These are phyloP conservation scores for Kryphioiulus occultus DNA, from an alignment of 2,888 invertebrate species.

Conservation along the genomic window DNA sequence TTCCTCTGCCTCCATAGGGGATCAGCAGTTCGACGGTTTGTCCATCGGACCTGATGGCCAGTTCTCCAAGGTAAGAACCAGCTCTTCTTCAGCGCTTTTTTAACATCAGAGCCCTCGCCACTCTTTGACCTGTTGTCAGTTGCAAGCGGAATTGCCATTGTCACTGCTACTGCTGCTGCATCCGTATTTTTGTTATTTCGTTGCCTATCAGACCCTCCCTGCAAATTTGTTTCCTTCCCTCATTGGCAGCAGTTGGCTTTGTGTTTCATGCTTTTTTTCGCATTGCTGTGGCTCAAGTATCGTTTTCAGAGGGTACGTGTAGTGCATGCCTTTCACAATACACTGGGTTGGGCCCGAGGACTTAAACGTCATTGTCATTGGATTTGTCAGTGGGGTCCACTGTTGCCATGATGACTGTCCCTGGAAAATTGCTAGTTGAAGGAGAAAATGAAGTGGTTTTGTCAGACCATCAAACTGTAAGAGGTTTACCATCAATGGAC, in stretches of 20 bases:
- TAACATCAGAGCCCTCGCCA: background rate
- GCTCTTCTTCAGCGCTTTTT: background rate
- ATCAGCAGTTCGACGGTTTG: constrained; percentile 50
- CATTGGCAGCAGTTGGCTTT: constrained; percentile 7
- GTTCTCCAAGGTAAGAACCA: constrained; percentile 53
- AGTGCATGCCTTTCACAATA: background rate
- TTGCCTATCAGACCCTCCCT: background rate
- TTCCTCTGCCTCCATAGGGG: constrained; percentile 67
- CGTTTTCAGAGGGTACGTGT: background rate
- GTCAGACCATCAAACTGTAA: too few species aligned
- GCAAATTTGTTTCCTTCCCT: background rate
- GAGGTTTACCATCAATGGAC: too few species aligned
- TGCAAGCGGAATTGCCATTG: background rate
- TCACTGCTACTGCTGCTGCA: constrained; percentile 30
- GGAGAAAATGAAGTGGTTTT: too few species aligned
- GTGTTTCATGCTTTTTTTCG: background rate
- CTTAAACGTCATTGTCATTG: too few species aligned
- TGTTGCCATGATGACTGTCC: too few species aligned
- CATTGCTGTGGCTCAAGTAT: background rate
- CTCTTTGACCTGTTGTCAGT: background rate
- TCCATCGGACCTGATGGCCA: constrained; percentile 53
- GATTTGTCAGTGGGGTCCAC: too few species aligned
- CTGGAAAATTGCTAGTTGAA: too few species aligned
- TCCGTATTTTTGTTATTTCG: background rate
- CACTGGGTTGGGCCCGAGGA: background rate